Percentiles rank a stretch among this genome's conserved stretches.
Evolutionary conservation across 1,140 invertebrate species (phyloP).

Genomic region (Eriosoma lanigerum): DNA sequence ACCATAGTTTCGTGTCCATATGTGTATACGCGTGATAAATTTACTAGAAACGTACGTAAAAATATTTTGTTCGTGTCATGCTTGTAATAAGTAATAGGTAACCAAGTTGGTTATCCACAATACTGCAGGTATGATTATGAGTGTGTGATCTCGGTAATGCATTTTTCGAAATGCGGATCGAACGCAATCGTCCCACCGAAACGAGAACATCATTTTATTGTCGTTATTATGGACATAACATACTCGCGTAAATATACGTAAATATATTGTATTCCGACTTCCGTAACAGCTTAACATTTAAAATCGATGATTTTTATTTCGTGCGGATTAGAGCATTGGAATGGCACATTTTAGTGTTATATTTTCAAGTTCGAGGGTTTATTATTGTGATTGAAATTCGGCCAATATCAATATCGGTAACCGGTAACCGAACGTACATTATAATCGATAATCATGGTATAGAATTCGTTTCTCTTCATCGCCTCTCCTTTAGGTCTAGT

Average conservation of each 20-base stretch:
- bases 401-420: slow-evolving; percentile 9
- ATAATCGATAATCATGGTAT: too few species aligned
- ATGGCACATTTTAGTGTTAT: too few species aligned
- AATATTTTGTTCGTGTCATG: slow-evolving; percentile 34
- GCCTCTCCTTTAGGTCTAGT: neutral
- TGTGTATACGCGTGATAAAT: too few species aligned
- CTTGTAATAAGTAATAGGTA: slow-evolving; percentile 12
- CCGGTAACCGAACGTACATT: neutral
- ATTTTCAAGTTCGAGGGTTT: too few species aligned
- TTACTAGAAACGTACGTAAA: neutral
- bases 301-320: too few species aligned
- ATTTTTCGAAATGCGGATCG: neutral
- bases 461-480: too few species aligned
- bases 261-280: too few species aligned
- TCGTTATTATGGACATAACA: too few species aligned
- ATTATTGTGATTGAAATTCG: neutral
- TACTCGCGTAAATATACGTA: too few species aligned
- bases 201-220: neutral
- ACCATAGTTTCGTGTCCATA: slow-evolving; percentile 3
- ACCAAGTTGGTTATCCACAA: neutral
- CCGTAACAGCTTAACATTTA: too few species aligned
- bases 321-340: too few species aligned
- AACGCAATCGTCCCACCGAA: neutral
- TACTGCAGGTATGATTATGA: too few species aligned
- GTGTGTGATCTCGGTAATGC: neutral